A percentile compares a stretch with the other conserved stretches of the same genome.
Evolutionary conservation across 1,140 invertebrate genomes (phyloP).

Genomic region (Panagrolaimus sp.): DNA sequence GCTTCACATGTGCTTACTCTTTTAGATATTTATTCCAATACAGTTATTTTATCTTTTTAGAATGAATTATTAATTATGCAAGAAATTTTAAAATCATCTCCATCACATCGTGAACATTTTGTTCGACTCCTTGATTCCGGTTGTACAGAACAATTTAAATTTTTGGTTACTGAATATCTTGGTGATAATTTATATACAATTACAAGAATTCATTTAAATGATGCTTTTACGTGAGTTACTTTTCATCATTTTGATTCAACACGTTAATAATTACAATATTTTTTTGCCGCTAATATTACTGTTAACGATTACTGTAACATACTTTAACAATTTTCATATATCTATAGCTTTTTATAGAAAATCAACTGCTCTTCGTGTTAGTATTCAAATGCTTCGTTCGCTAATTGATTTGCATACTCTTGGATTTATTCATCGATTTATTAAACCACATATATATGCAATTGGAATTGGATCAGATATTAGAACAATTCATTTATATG

Average conservation of each 20-base stretch:
- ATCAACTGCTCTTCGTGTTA: slow-evolving; percentile 19
- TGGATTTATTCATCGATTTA: slow-evolving; percentile 20
- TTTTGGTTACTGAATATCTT: slow-evolving; percentile 21
- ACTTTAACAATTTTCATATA: too few species aligned
- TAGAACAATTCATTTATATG: slow-evolving; percentile 15
- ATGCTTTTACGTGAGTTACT: slow-evolving; percentile 18
- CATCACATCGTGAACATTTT: slow-evolving; percentile 12
- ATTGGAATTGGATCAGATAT: slow-evolving; percentile 18
- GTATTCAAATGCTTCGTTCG: slow-evolving; percentile 16
- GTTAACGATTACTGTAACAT: too few species aligned
- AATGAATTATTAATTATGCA: slow-evolving; percentile 26
- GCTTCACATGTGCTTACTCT: too few species aligned
- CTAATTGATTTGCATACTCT: slow-evolving; percentile 13
- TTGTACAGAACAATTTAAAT: slow-evolving; percentile 25
- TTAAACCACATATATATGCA: slow-evolving; percentile 17
- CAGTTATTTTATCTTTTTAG: slow-evolving; percentile 1
- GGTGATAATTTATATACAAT: slow-evolving; percentile 31
- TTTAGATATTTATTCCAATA: too few species aligned
- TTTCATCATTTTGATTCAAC: too few species aligned
- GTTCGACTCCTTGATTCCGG: slow-evolving; percentile 21
- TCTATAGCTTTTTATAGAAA: background rate
- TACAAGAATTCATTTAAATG: slow-evolving; percentile 20
- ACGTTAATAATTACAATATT: too few species aligned
- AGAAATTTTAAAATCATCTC: background rate
- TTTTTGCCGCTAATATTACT: too few species aligned